Base-by-base conservation (phyloP, 2,113 vertebrate species). In the Rhabdornis inornatus region DNA sequence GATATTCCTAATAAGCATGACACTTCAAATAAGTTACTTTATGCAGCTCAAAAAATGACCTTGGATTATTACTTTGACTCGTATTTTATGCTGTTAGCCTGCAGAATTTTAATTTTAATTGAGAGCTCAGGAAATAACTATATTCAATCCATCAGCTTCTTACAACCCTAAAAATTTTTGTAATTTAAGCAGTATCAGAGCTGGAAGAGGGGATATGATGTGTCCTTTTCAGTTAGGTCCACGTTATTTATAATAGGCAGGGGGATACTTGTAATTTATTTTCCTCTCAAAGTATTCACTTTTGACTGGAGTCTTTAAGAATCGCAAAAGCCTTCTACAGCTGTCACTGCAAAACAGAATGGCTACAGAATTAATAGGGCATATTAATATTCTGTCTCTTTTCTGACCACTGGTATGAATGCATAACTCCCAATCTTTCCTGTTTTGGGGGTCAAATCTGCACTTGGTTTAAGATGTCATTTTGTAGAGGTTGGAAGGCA, bases 31-130 rank as follows among this genome's bases (percentile, higher is more conserved):
- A 96, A 95, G 64, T 83, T 93, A 92, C 85, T 96, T 97, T 95
- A 96, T 94, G 94, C 90, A 96, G 75, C 76, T 65, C 66, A 75
- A 89, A 96, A 52, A 85, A 95, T 97, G 94, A 97, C 97, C 97
- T 97, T 97, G 95, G 87, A 87, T 96, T 97, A 94, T 84, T 95
- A 45, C 33, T 95, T 89, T 85, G 40, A 84, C 85, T 94, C 66
- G 20, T 92, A 91, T 91, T 96, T 97, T 96, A 93, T 92, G 65
- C 93, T 95, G 80, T 95, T 83, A 90, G 37, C 53, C 87, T 89
- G 74, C 59, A 96, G 94, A 97, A 97, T 97, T 98, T 89, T 97
- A 97, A 98, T 98, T 97, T 95, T 89, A 89, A 65, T 57, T 53
- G 74, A 93, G 90, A 77, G 77, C 77, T 96, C 70, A 88, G 78